Evolutionary conservation across 2,113 vertebrate species (phyloP), one percentile per base, ranked within the genome.

Genomic region (Pimephales promelas): DNA sequence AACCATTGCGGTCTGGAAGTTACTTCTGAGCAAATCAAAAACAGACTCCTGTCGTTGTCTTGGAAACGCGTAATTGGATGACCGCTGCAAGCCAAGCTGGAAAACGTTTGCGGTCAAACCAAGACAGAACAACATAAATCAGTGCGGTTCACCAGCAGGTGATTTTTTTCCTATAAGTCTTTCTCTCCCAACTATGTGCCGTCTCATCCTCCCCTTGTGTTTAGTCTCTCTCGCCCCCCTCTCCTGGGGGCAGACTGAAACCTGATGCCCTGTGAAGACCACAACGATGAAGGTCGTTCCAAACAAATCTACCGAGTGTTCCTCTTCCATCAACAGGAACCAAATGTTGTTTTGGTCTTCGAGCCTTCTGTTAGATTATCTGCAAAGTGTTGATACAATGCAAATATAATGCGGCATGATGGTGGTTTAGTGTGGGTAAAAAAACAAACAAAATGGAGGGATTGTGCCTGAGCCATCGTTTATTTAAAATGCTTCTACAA

Each of bases 11-110:
- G 77, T 22, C 61, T 8, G 45, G 75, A 20, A 47, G n/a, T 62
- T 43, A 83, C 36, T 64, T 68, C 8, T 34, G 62, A 73, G 43
- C 66, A 82, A 62, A 86, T 85, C 81, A 86, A 84, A 88, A 79
- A 26, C 73, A 83, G 79, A 79, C 26, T 24, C 13, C 16, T 57
- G 71, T 73, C 49, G 77, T 84, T 73, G 59, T 34, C 61, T 22
- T 72, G 72, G 77, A 56, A 66, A 75, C 83, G n/a, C 10, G 49
- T n/a, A 45, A 34, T 56, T 43, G 73, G 66, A 73, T 79, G 74
- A 54, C 70, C 57, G 64, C 59, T 18, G 10, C 71, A 74, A 88
- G 68, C 54, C 62, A 81, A 43, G 26, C 10, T 62, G 31, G 61
- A 59, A 59, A 57, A 59, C 24, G 36, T 73, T 80, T 59, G 16